Base-by-base conservation (phyloP, 2,888 invertebrate species). In the Calameuta filiformis region DNA sequence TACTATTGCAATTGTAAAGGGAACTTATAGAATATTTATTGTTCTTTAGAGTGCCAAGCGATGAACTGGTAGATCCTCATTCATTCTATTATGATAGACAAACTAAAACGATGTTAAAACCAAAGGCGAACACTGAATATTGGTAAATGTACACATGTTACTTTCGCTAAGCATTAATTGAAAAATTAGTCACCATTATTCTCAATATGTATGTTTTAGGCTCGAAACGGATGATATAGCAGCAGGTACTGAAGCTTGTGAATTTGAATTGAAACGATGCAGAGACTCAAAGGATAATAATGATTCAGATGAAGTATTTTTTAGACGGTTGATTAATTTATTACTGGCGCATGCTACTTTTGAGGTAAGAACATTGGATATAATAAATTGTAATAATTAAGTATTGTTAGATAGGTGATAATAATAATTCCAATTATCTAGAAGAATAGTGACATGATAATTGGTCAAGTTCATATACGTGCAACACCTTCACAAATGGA, bases 271-370 rank as follows among this genome's bases (percentile, higher is more conserved):
- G 79, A 37, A 75, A 35, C 69, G 34, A 68, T 69, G 76, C 33
- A 33, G 71, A 77, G 11, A 77, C 73, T 31, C 31, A 15, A 40
- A 77, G 23, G 68, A 76, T n/a, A 35, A 81, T 9, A 81, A 82
- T n/a, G 77, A 80, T 3, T 75, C 82, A 11, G 85, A 84, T 74
- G 84, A 82, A 76, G 76, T 85, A 30, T 88, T 87, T 80, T 84
- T 87, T 68, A 86, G 83, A 77, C 83, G 88, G 73, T 73, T 90
- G 15, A 77, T 90, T 69, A 87, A 86, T 79, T 78, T 87, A n/a
- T 30, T 90, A 35, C 76, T 90, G 71, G 79, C 81, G 40, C 87
- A 85, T 80, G 75, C 85, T 33, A 77, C 77, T 12, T 79, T 89
- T 34, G 79, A 85, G 81, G 89, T 87, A 84, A 80, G 35, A 68